Evolutionary conservation across 2,797 vertebrate species (phyloP).

Genomic region (Masticophis lateralis): DNA sequence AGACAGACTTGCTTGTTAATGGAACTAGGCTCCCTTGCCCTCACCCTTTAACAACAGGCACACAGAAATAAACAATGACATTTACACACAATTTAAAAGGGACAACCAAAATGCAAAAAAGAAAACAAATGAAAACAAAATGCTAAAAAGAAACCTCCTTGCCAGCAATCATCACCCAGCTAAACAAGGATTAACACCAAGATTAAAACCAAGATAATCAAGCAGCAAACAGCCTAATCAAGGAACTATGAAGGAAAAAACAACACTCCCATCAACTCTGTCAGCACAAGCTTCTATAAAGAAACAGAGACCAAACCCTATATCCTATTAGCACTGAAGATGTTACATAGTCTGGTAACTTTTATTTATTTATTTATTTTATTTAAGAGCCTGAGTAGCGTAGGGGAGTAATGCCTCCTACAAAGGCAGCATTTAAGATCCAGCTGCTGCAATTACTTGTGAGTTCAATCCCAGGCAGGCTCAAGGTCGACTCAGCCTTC

Average conservation of each 20-base stretch:
- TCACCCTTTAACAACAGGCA: not conserved
- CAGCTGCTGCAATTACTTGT: too few relatives aligned
- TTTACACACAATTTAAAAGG: not conserved
- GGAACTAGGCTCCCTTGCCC: not conserved
- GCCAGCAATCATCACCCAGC: not conserved
- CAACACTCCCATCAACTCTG: not conserved
- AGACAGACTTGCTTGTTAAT: not conserved
- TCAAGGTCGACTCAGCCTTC: too few relatives aligned
- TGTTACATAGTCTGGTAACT: not conserved
- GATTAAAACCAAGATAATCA: not conserved
- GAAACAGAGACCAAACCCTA: not conserved
- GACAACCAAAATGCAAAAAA: not conserved
- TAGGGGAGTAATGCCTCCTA: too few relatives aligned
- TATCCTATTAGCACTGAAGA: too few relatives aligned
- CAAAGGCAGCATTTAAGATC: too few relatives aligned
- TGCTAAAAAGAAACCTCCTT: not conserved
- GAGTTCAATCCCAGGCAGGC: too few relatives aligned
- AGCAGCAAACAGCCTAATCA: not conserved
- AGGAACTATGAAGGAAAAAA: not conserved
- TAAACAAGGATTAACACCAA: not conserved
- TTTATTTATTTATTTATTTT: too few relatives aligned
- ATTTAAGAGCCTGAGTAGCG: too few relatives aligned
- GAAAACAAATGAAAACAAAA: not conserved
- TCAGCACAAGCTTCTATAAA: not conserved
- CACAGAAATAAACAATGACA: not conserved